A percentile compares a stretch with the other conserved stretches of the same genome.
Conservation (phyloP, 2,797 vertebrate genomes). For the Avahi laniger region DNA sequence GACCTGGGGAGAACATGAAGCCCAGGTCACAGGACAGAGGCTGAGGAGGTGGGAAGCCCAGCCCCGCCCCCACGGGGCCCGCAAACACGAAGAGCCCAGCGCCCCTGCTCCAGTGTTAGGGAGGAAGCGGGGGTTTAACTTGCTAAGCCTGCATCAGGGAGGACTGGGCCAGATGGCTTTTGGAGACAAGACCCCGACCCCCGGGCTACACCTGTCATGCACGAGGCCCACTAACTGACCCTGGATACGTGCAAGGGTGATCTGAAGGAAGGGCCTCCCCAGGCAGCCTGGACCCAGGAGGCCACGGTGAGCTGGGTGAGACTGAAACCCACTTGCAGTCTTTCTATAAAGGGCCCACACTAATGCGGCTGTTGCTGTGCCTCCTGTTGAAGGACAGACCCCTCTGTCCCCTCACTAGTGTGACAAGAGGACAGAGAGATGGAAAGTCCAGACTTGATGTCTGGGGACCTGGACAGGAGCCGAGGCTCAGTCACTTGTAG, state of each 20-base stretch:
- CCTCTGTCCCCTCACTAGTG: rapidly evolving
- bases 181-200: neutral
- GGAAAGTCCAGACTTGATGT: neutral
- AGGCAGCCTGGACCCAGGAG: neutral
- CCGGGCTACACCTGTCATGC: neutral
- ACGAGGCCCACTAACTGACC: neutral
- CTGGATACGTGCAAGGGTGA: neutral
- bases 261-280: too few species aligned
- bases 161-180: rapidly evolving
- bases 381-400: neutral
- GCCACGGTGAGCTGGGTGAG: neutral
- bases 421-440: neutral
- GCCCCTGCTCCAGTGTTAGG: rapidly evolving
- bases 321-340: rapidly evolving
- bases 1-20: neutral
- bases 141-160: neutral
- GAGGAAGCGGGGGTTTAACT: too few species aligned
- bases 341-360: too few species aligned
- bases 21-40: neutral
- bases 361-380: rapidly evolving
- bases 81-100: neutral
- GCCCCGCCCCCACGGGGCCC: rapidly evolving
- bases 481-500: neutral
- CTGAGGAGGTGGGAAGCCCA: neutral
- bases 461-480: neutral